These are phyloP conservation scores for Drosophila elegans DNA, from an alignment of 1,140 invertebrate species.

Conservation along the genomic window DNA sequence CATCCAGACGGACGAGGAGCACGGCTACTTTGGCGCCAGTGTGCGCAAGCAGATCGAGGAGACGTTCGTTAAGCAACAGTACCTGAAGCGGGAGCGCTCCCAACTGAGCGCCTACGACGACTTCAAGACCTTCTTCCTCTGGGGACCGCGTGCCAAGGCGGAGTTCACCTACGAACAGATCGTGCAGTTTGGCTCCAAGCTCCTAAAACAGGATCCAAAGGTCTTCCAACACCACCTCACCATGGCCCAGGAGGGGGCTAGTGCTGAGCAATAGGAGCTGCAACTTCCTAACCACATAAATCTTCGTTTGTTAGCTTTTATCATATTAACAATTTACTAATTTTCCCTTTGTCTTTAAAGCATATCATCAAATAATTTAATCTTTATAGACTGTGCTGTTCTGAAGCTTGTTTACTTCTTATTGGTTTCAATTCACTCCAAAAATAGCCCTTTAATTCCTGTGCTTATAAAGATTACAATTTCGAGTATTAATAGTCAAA, in stretches of 20 bases:
- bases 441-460: no score
- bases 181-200: constrained; percentile 45
- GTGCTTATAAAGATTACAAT: no score
- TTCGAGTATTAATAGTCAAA: no score
- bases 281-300: background rate
- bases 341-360: no score
- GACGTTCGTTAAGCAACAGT: constrained; percentile 74
- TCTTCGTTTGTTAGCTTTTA: background rate
- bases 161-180: constrained; percentile 47
- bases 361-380: no score
- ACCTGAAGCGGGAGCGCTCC: constrained; percentile 68
- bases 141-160: constrained; percentile 60
- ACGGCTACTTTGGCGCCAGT: constrained; percentile 63
- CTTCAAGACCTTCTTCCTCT: constrained; percentile 41
- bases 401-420: no score
- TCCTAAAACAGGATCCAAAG: constrained; percentile 33
- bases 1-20: constrained; percentile 59
- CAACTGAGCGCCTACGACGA: constrained; percentile 55
- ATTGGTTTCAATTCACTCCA: no score
- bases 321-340: background rate
- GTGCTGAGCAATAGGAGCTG: constrained; percentile 4
- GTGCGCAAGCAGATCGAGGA: constrained; percentile 66
- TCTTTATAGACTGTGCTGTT: no score
- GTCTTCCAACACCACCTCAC: constrained; percentile 46
- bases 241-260: constrained; percentile 27